Conservation (phyloP, 2,113 vertebrate genomes). For the Tetrax tetrax region DNA sequence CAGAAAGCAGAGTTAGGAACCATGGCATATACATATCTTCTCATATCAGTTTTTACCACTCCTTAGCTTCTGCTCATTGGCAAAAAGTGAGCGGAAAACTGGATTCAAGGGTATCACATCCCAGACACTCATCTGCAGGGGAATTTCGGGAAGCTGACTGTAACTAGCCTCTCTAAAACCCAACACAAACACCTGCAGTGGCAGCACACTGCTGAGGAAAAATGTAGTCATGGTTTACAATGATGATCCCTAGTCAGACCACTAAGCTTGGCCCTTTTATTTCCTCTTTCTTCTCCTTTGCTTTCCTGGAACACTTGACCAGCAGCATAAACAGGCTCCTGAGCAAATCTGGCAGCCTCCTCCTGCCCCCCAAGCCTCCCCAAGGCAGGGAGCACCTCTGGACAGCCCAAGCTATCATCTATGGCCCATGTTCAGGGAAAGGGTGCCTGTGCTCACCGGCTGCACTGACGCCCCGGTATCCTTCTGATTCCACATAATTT, state of each 20-base stretch:
- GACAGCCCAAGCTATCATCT: neutral
- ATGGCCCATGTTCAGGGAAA: too few species aligned
- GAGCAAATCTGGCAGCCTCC: accelerated
- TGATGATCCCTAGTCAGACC: too few species aligned
- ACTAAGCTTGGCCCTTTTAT: neutral
- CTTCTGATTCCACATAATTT: neutral
- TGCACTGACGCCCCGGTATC: neutral
- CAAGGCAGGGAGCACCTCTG: neutral
- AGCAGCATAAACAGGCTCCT: accelerated
- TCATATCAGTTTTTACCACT: neutral
- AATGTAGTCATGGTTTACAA: accelerated
- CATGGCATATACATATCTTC: neutral
- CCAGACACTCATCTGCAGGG: neutral
- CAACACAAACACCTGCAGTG: neutral
- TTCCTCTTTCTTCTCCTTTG: neutral
- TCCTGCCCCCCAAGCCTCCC: accelerated
- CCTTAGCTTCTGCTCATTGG: neutral
- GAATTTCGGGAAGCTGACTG: neutral
- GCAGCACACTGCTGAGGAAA: neutral
- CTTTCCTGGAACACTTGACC: neutral
- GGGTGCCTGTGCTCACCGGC: neutral
- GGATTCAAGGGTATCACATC: neutral
- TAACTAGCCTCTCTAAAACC: neutral
- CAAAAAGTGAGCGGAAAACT: neutral
- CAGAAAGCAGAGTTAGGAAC: neutral